Evolutionary conservation across 2,113 vertebrate genomes (phyloP).

Genomic region (Nibea albiflora): DNA sequence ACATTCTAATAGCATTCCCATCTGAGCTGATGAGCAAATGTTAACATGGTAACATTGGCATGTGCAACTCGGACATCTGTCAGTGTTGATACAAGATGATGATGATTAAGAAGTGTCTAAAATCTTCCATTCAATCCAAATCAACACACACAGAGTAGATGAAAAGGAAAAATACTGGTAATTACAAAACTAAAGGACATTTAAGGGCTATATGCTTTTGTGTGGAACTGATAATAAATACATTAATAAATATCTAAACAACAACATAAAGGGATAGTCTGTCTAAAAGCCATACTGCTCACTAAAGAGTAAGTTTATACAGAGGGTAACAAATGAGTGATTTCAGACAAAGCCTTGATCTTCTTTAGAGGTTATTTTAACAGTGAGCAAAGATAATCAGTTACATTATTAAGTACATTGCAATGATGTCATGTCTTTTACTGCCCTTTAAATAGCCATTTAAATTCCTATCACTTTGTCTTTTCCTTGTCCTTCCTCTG

Average conservation of each 20-base stretch:
- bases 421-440: neutral
- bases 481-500: neutral
- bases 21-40: neutral
- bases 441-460: neutral
- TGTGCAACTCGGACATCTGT: neutral
- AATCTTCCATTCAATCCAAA: too few relatives aligned
- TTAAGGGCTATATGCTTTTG: neutral
- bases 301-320: neutral
- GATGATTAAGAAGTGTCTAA: neutral
- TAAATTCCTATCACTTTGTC: constrained; percentile 11
- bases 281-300: too few relatives aligned
- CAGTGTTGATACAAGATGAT: neutral
- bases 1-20: neutral
- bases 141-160: neutral
- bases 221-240: neutral
- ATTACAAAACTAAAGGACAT: neutral
- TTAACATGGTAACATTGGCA: neutral
- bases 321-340: neutral
- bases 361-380: neutral
- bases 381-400: neutral
- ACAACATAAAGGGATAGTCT: too few relatives aligned
- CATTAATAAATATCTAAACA: neutral
- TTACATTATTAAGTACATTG: neutral
- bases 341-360: neutral
- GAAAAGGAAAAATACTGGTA: neutral